A percentile compares a stretch with the other conserved stretches of the same genome.
Conservation (phyloP, 2,113 vertebrate species). For the Oncorhynchus tshawytscha region DNA sequence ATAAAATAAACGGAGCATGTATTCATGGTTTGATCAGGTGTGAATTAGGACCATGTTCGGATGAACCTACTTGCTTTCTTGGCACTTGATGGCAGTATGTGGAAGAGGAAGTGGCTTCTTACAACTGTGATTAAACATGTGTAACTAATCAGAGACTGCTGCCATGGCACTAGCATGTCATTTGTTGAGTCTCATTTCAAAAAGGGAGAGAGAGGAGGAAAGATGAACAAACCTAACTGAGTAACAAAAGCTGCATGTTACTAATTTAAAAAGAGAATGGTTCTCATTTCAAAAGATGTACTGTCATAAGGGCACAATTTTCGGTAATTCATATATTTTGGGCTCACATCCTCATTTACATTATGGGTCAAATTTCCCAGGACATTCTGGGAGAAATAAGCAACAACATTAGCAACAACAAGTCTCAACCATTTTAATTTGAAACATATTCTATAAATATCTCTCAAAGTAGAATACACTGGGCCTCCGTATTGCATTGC, state of each 20-base stretch:
- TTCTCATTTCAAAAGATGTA: constrained; percentile 1
- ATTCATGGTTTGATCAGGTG: constrained; percentile 85
- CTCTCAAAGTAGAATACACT: neutral
- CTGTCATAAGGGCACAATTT: neutral
- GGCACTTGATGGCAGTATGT: constrained; percentile 80
- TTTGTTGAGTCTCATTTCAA: constrained; percentile 84
- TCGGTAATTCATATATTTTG: neutral
- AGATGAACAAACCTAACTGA: constrained; percentile 18
- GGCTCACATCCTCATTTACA: neutral
- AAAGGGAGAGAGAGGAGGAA: constrained; percentile 49
- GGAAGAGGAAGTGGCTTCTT: constrained; percentile 87
- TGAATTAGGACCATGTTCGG: constrained; percentile 80
- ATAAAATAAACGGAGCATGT: constrained; percentile 56
- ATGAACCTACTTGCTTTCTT: constrained; percentile 78
- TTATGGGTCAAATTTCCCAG: neutral
- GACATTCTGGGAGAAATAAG: neutral
- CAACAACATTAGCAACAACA: neutral
- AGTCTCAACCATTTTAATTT: neutral
- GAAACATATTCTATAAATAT: neutral
- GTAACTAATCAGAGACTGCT: constrained; percentile 93
- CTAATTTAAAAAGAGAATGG: neutral
- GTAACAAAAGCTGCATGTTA: constrained; percentile 9
- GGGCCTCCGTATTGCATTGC: neutral
- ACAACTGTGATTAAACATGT: constrained; percentile 88
- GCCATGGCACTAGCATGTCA: constrained; percentile 87